phyloP scores from a whole-genome alignment of 1,140 invertebrate genomes.

The Acyrthosiphon pisum region DNA sequence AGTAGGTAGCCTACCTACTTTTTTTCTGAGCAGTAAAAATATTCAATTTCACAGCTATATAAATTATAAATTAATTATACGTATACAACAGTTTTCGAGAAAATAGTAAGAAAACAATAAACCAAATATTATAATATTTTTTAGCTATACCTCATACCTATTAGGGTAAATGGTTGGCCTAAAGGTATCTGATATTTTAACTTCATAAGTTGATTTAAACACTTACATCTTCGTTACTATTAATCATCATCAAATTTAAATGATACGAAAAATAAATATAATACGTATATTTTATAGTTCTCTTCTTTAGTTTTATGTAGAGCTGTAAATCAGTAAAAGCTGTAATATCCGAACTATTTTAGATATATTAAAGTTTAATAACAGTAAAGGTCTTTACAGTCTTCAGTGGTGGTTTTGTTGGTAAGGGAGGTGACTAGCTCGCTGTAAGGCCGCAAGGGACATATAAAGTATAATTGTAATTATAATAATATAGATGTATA shows the following conservation, averaged over 20 bases:
- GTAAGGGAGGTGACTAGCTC: neutral
- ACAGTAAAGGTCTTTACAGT: too few species aligned
- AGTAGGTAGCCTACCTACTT: neutral
- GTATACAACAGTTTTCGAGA: neutral
- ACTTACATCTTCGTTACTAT: neutral
- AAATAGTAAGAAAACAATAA: neutral
- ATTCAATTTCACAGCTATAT: neutral
- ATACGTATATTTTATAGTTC: neutral
- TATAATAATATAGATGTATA: neutral
- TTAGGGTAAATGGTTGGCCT: neutral
- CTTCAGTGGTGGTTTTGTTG: neutral
- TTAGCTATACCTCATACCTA: neutral
- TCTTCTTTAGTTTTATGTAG: neutral
- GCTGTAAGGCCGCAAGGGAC: neutral
- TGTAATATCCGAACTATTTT: too few species aligned
- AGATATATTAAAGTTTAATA: too few species aligned
- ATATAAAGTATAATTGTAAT: neutral
- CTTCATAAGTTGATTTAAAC: neutral
- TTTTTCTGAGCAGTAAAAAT: neutral
- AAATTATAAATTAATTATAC: neutral
- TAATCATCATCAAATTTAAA: neutral
- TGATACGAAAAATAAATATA: constrained; percentile 2
- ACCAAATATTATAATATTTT: neutral
- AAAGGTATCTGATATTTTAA: neutral
- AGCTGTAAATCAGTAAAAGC: neutral